Evolutionary conservation across 1,140 invertebrate genomes (phyloP).

Genomic region (Scaptodrosophila lebanonensis): DNA sequence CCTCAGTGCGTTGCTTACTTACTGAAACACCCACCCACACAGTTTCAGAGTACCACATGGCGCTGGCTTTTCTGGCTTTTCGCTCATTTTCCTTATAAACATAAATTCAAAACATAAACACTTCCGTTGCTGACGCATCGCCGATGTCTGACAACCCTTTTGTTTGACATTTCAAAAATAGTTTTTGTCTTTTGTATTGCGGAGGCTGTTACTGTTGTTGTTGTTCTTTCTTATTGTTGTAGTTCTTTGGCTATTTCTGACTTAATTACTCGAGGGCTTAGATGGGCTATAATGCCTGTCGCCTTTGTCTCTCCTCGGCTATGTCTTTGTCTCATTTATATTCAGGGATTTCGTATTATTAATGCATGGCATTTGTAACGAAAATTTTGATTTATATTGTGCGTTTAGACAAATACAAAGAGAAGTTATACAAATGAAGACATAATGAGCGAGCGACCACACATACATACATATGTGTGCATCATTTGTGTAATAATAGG

Average conservation of each 20-base stretch:
- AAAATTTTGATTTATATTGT: slow-evolving; percentile 51
- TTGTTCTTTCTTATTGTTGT: slow-evolving; percentile 12
- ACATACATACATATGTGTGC: too few relatives aligned
- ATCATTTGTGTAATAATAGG: too few relatives aligned
- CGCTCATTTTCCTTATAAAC: slow-evolving; percentile 30
- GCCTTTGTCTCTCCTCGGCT: slow-evolving; percentile 5
- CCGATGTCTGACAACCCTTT: background rate
- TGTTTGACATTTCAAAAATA: too few relatives aligned
- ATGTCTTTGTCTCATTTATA: slow-evolving; percentile 1
- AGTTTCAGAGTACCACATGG: too few relatives aligned
- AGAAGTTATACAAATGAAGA: too few relatives aligned
- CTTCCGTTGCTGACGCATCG: slow-evolving; percentile 45
- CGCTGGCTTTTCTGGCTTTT: too few relatives aligned
- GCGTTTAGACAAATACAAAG: too few relatives aligned
- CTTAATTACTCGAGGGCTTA: slow-evolving; percentile 61
- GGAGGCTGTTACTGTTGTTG: slow-evolving; percentile 18
- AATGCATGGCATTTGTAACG: slow-evolving; percentile 33
- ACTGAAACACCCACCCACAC: slow-evolving; percentile 13
- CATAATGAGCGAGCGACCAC: too few relatives aligned
- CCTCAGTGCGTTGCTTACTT: slow-evolving; percentile 21
- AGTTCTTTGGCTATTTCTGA: slow-evolving; percentile 52
- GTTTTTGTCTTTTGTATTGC: too few relatives aligned
- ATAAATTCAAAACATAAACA: slow-evolving; percentile 56
- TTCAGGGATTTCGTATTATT: too few relatives aligned
- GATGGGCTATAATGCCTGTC: too few relatives aligned